Conservation (phyloP, 2,797 vertebrate species). For the Lepus townsendii region DNA sequence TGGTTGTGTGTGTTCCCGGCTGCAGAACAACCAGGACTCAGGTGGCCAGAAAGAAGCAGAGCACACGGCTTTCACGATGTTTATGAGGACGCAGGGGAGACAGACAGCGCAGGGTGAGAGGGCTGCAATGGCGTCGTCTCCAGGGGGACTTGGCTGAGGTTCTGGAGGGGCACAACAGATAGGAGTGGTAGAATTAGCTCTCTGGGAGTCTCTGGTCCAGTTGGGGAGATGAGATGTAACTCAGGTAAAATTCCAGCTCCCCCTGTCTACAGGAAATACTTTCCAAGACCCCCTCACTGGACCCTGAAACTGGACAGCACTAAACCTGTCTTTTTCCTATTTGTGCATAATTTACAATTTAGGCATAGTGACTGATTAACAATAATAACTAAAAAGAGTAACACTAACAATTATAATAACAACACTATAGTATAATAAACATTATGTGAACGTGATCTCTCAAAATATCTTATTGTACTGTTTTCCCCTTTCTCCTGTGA, state of each 20-base stretch:
- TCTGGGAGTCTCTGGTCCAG: background rate
- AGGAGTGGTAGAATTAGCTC: background rate
- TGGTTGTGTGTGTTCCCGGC: conserved; percentile 76
- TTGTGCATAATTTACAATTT: background rate
- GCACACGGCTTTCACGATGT: background rate
- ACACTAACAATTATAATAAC: background rate
- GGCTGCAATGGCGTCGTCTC: background rate
- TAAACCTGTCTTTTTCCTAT: background rate
- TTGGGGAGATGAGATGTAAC: background rate
- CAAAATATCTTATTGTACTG: background rate
- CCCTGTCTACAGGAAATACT: background rate
- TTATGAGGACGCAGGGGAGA: background rate
- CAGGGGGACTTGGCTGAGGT: background rate
- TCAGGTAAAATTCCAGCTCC: background rate
- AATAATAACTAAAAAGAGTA: background rate
- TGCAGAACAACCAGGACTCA: conserved; percentile 84
- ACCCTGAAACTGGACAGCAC: background rate
- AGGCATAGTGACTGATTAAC: background rate
- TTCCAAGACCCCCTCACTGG: background rate
- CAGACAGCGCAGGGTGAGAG: background rate
- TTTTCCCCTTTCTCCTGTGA: background rate
- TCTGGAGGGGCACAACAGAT: background rate
- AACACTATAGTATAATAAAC: background rate
- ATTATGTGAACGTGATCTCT: background rate
- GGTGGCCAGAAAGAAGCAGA: conserved; percentile 73